These are phyloP conservation scores for Nephrotoma guestfalica DNA, from an alignment of 2,888 invertebrate genomes.

Conservation along the genomic window DNA sequence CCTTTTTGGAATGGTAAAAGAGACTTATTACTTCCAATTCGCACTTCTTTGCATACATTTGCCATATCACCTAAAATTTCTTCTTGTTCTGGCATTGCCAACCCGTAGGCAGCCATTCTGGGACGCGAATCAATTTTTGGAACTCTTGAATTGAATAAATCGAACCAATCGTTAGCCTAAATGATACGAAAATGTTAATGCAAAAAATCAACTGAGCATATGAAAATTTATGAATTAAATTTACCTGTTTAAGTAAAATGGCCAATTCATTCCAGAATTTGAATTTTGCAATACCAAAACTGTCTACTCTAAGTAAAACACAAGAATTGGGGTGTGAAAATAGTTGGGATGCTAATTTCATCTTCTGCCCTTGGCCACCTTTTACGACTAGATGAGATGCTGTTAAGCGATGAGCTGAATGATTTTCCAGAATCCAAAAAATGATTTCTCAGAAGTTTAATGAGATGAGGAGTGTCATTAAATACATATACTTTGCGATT, in stretches of 20 bases:
- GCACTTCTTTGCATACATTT: too few relatives aligned
- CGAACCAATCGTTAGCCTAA: conserved; percentile 16
- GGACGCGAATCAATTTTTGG: conserved; percentile 10
- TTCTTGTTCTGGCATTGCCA: conserved; percentile 12
- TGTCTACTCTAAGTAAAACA: too few relatives aligned
- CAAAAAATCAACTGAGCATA: conserved; percentile 14
- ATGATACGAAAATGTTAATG: conserved; percentile 9
- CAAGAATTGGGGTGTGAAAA: conserved; percentile 15
- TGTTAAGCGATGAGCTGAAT: too few relatives aligned
- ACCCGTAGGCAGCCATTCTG: conserved; percentile 15
- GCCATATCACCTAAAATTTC: too few relatives aligned
- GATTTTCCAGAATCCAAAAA: conserved; percentile 10
- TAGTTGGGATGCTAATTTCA: too few relatives aligned
- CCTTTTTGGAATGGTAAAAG: too few relatives aligned
- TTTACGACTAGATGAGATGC: too few relatives aligned
- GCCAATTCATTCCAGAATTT: conserved; percentile 13
- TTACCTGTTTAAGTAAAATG: too few relatives aligned
- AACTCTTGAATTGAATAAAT: conserved; percentile 14
- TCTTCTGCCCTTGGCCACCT: not conserved
- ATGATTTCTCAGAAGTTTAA: not conserved
- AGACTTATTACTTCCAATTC: too few relatives aligned
- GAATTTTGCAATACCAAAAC: conserved; percentile 9
- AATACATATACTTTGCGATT: too few relatives aligned
- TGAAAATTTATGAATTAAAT: too few relatives aligned
- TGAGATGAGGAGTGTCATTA: too few relatives aligned